phyloP scores from a whole-genome alignment of 2,797 vertebrate species.

The Luscinia megarhynchos region DNA sequence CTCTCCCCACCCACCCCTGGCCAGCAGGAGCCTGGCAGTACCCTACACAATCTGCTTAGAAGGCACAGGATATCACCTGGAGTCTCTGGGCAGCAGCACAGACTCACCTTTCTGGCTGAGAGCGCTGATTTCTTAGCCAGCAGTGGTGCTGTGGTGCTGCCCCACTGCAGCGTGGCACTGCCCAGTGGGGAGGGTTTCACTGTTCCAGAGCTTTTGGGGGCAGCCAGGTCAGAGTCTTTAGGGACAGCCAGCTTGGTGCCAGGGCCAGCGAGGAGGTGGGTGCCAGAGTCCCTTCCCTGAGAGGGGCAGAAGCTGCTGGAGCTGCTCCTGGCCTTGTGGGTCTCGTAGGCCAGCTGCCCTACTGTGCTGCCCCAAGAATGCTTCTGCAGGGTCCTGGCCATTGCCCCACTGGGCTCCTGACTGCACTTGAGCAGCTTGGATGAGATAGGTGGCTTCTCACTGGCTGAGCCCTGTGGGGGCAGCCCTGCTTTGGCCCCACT shows the following conservation, averaged over 20 bases:
- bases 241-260: conserved; percentile 50
- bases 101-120: conserved; percentile 91
- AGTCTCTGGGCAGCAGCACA: neutral
- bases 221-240: conserved; percentile 56
- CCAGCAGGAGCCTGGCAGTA: neutral
- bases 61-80: fast-evolving
- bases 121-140: conserved; percentile 90
- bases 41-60: neutral
- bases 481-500: neutral
- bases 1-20: neutral
- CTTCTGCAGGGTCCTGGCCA: neutral
- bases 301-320: neutral
- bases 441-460: neutral
- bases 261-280: neutral
- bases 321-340: neutral
- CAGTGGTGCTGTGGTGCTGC: conserved; percentile 85
- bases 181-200: conserved; percentile 78
- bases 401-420: neutral
- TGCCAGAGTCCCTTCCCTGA: conserved; percentile 47
- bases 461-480: neutral
- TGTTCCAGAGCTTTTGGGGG: conserved; percentile 68
- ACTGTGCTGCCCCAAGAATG: neutral
- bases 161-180: conserved; percentile 77
- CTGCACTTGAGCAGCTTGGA: neutral
- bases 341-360: neutral